These are phyloP conservation scores for Akabosia matsudoensis DNA, from an alignment of 1,140 invertebrate species.

Conservation along the genomic window DNA sequence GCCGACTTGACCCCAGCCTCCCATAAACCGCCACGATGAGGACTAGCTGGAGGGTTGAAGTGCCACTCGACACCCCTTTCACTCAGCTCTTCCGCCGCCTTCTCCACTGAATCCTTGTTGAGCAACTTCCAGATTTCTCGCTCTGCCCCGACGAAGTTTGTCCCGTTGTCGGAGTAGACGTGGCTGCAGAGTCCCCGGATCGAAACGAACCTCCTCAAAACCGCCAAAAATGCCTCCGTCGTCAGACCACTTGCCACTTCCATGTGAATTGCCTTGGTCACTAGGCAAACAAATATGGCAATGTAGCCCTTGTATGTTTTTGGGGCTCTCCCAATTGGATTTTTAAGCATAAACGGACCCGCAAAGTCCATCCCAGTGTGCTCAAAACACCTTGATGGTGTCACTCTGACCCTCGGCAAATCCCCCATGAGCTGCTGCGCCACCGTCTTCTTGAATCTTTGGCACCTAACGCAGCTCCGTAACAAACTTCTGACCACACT, in stretches of 20 bases:
- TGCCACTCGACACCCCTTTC: not conserved
- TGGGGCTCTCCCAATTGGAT: constrained; percentile 29
- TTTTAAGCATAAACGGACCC: constrained; percentile 49
- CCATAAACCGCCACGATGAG: not conserved
- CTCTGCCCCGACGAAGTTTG: constrained; percentile 51
- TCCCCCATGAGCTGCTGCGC: constrained; percentile 49
- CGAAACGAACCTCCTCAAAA: constrained; percentile 46
- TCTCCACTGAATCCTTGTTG: constrained; percentile 41
- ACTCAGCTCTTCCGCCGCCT: not conserved
- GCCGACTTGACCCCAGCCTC: not conserved
- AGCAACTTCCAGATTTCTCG: constrained; percentile 36
- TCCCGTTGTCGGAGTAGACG: constrained; percentile 51
- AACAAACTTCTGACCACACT: not conserved
- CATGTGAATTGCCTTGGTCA: constrained; percentile 49
- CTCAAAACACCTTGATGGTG: constrained; percentile 47
- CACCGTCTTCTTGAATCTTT: not conserved
- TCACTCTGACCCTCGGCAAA: constrained; percentile 48
- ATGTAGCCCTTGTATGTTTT: constrained; percentile 50
- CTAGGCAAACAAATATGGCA: constrained; percentile 50
- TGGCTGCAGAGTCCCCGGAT: constrained; percentile 46
- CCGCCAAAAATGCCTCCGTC: constrained; percentile 42
- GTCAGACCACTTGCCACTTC: constrained; percentile 48
- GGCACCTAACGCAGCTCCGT: not conserved
- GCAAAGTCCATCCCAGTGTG: constrained; percentile 51
- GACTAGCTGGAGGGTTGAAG: not conserved